Evolutionary conservation across 2,888 invertebrate genomes (phyloP).

Genomic region (Girardia tigrina): DNA sequence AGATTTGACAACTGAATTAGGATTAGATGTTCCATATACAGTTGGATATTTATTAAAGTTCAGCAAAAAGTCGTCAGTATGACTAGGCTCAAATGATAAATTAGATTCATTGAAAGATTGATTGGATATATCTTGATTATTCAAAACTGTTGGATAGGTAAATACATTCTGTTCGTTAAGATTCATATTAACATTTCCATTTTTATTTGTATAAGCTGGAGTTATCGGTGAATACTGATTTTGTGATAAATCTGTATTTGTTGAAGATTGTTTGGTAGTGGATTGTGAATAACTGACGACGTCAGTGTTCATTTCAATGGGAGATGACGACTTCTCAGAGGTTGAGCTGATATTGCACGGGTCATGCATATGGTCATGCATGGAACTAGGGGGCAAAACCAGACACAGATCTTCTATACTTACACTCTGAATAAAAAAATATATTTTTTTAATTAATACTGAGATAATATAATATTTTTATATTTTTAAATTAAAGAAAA

Average conservation of each 20-base stretch:
- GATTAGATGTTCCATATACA: background rate
- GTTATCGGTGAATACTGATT: background rate
- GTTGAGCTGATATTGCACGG: conserved; percentile 13
- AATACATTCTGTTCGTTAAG: background rate
- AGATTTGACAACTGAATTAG: background rate
- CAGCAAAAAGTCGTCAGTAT: background rate
- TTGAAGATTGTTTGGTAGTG: background rate
- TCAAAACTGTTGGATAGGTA: background rate
- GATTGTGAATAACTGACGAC: background rate
- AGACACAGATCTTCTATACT: conserved; percentile 4
- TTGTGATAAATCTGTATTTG: background rate
- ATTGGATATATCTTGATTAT: background rate
- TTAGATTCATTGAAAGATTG: background rate
- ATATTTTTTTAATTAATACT: no score
- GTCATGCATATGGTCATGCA: background rate
- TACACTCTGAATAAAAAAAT: background rate
- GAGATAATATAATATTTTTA: no score
- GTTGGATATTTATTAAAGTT: background rate
- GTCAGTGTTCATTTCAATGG: conserved; percentile 8
- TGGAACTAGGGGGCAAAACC: background rate
- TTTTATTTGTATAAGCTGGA: background rate
- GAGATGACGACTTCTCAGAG: background rate
- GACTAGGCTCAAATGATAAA: background rate
- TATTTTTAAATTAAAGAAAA: no score
- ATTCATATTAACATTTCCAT: background rate